A percentile compares a stretch with the other conserved stretches of the same genome.
These are phyloP conservation scores for Globodera rostochiensis DNA, from an alignment of 1,140 invertebrate genomes.

Conservation along the genomic window DNA sequence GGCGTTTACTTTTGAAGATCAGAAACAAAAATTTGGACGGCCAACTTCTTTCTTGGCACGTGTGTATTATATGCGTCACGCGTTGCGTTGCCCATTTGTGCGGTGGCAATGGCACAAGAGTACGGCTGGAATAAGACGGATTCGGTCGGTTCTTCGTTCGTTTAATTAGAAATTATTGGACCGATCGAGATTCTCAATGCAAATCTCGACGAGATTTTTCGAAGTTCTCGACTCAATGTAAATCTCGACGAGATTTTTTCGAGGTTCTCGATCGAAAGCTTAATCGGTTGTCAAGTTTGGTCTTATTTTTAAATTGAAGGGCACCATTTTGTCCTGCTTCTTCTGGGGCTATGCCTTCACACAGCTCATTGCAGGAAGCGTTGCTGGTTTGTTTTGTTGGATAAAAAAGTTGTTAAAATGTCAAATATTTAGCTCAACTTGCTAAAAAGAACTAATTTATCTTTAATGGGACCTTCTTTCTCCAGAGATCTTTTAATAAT, in stretches of 20 bases:
- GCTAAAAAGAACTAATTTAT: too few relatives aligned
- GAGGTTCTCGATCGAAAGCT: too few relatives aligned
- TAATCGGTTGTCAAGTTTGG: not conserved
- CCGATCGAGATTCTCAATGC: not conserved
- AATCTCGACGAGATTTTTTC: too few relatives aligned
- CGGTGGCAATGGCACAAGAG: constrained; percentile 73
- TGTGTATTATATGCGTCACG: constrained; percentile 74
- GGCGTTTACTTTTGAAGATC: constrained; percentile 53
- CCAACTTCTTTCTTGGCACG: constrained; percentile 73
- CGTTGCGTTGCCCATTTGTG: constrained; percentile 74
- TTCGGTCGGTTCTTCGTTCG: constrained; percentile 67
- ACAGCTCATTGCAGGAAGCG: constrained; percentile 71
- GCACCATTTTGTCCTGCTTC: constrained; percentile 76
- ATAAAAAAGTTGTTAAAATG: constrained; percentile 52
- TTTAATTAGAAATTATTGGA: too few relatives aligned
- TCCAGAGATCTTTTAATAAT: too few relatives aligned
- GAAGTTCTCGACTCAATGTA: not conserved
- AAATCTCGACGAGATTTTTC: too few relatives aligned
- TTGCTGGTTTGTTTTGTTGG: not conserved
- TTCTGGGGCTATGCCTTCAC: constrained; percentile 80
- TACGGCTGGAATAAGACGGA: constrained; percentile 76
- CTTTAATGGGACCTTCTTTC: too few relatives aligned
- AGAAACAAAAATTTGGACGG: constrained; percentile 71
- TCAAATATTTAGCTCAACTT: constrained; percentile 70
- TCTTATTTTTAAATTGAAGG: constrained; percentile 61